These are phyloP conservation scores for Andrena bucephala DNA, from an alignment of 2,888 invertebrate genomes.

Conservation along the genomic window DNA sequence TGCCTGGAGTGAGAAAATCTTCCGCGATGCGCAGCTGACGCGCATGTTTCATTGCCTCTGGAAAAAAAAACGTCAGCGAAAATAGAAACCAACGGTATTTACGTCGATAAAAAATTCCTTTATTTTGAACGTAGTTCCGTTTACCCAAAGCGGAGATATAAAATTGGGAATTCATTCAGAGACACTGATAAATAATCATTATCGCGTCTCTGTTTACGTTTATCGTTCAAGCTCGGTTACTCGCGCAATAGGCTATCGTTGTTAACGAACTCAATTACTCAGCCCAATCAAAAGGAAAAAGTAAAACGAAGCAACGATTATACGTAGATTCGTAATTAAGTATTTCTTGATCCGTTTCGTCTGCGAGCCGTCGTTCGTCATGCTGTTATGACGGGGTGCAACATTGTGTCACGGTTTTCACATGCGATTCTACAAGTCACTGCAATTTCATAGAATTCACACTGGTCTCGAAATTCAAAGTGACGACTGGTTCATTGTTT, in stretches of 20 bases:
- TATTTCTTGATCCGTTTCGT: neutral
- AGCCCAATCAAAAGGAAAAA: neutral
- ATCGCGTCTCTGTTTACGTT: slow-evolving; percentile 2
- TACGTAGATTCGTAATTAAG: neutral
- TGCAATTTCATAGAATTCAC: too few species aligned
- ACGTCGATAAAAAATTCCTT: neutral
- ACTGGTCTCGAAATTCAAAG: too few species aligned
- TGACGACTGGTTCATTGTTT: too few species aligned
- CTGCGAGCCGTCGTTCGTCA: neutral
- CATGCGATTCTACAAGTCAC: too few species aligned
- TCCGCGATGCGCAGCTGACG: too few species aligned
- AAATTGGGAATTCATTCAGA: neutral
- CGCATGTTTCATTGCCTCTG: too few species aligned
- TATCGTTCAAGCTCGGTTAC: neutral
- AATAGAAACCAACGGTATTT: neutral
- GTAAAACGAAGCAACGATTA: neutral
- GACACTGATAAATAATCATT: neutral
- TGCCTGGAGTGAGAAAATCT: too few species aligned
- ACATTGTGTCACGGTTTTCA: too few species aligned
- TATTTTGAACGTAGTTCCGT: neutral
- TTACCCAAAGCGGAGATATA: neutral
- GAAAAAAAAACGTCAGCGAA: too few species aligned
- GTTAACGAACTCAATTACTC: neutral
- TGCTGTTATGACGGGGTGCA: neutral
- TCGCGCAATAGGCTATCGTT: neutral